Base-by-base conservation (phyloP, 1,140 invertebrate species). In the Bilobella aurantiaca region DNA sequence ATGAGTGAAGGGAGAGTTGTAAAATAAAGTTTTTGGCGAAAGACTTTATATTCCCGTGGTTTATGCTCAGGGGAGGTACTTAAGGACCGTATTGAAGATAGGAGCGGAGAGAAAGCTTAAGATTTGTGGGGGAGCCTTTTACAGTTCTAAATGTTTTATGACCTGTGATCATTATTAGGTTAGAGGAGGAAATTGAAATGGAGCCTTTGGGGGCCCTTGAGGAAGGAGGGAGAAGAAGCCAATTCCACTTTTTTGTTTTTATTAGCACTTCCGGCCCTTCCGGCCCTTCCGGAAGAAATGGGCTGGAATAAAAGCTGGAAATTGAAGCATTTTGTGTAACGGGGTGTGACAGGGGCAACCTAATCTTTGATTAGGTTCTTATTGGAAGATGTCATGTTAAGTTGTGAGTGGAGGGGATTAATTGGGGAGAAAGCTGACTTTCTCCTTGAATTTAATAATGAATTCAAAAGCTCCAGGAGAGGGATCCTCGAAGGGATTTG, bases 141-240 rank as follows among this genome's bases (percentile, higher is more conserved):
- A 12, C n/a, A 53, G 49, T 53, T 53, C 49, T 53, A 53, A 53
- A 53, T 53, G 49, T 53, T 53, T 53, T 53, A 53, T 53, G 49
- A 53, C 49, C 49, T 53, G 49, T 53, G 49, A 53, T 53, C 49
- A 53, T 53, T 53, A 53, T 53, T 8, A 23, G 49, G 8, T 53
- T 53, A 5, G 49, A 16, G 49, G 25, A 3, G 8, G 49, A 53
- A 53, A 53, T 53, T 53, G 49, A 53, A 53, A 16, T 53, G 49
- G 49, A n/a, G n/a, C n/a, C n/a, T n/a, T n/a, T n/a, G n/a, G n/a
- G n/a, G n/a, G n/a, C n/a, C n/a, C n/a, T n/a, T n/a, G n/a, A n/a
- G n/a, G n/a, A n/a, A n/a, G n/a, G n/a, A n/a, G n/a, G n/a, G n/a
- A n/a, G n/a, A n/a, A n/a, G 8, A 42, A n/a, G n/a, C 37, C 8